Base-by-base conservation (phyloP, 2,888 invertebrate species). In the Andrena haemorrhoa region DNA sequence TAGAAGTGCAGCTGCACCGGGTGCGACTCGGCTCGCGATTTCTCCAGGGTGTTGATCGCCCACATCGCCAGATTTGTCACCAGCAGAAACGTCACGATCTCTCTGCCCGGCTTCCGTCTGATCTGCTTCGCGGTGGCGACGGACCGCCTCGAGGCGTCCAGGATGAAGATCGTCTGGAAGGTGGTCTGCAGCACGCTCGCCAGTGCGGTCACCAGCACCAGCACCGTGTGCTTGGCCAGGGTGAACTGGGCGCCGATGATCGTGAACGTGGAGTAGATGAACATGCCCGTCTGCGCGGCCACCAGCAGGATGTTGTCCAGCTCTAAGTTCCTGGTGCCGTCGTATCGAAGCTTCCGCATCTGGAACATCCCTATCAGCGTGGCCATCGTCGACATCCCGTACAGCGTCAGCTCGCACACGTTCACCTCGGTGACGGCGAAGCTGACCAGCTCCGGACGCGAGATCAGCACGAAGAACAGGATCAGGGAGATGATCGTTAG, bases 201-300 rank as follows among this genome's bases (percentile, higher is more conserved):
- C 60, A 98, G 92, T 0, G 98, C 98, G 6, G 98, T 98, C 33
- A 98, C 95, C 60, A 98, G 94, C 47, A 98, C 97, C 33, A 98
- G 94, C 71, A 97, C 96, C 6, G 97, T 97, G 89, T 97, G 97
- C 90, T 96, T 96, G 88, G 97, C 96, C 79, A 97, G 95, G 0
- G 97, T 97, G 88, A 98, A 98, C 91, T 98, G 98, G 2, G 98
- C 98, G 0, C 98, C 98, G 79, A 98, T 98, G 77, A 99, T 98
- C 10, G 98, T 98, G 92, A 98, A 98, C 58, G 98, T 97, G 84
- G 98, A 97, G 93, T 98, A 98, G 85, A 98, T 97, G 93, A 98
- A 98, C 94, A 98, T 97, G 8, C 99, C 99, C 1, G 98, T 98
- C 93, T 99, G 98, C 0, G 98, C 98, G 0, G 98, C 98, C 16